Evolutionary conservation across 2,888 invertebrate species (phyloP), one percentile per base, ranked within the genome.

Genomic region (Orthonevra nobilis): DNA sequence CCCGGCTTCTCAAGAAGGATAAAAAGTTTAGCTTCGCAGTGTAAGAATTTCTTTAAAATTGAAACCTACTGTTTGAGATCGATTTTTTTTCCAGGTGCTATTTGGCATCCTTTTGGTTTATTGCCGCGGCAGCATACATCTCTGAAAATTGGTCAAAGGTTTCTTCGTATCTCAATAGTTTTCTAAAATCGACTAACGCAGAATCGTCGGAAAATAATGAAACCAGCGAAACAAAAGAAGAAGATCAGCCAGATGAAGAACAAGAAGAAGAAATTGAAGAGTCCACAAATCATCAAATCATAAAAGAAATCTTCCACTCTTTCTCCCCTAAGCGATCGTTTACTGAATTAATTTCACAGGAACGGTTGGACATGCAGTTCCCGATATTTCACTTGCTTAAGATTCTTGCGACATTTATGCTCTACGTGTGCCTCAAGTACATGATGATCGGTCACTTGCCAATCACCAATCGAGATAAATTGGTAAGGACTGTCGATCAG

Each of bases 381-480:
- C 90, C 91, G 26, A 92, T 94, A 84, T 91, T 95, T 72, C 93
- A 95, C 83, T 92, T 95, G 2, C 90, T 95, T 26, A 90, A 94
- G 81, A 91, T 92, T n/a, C 83, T 92, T 30, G 91, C 92, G 61
- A 93, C 92, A 2, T 83, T 93, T 1, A 90, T 92, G 74, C 87
- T 94, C 66, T 91, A 93, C 81, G 84, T 93, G 7, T 92, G 92
- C 3, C 92, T 94, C 84, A 93, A 93, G 87, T 91, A 92, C 82
- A 89, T 93, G 73, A 91, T 92, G 50, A 89, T 92, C 3, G 91
- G 91, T 15, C 90, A 91, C 69, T 90, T 91, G 83, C 93, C 94
- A 0, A 91, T 91, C 82, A 91, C 91, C 64, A 94, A 94, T 86
- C 90, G 93, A 6, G 87, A 87, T 40, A 84, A 84, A 42, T 81